Evolutionary conservation across 2,113 vertebrate species (phyloP).

Genomic region (Isurus oxyrinchus): DNA sequence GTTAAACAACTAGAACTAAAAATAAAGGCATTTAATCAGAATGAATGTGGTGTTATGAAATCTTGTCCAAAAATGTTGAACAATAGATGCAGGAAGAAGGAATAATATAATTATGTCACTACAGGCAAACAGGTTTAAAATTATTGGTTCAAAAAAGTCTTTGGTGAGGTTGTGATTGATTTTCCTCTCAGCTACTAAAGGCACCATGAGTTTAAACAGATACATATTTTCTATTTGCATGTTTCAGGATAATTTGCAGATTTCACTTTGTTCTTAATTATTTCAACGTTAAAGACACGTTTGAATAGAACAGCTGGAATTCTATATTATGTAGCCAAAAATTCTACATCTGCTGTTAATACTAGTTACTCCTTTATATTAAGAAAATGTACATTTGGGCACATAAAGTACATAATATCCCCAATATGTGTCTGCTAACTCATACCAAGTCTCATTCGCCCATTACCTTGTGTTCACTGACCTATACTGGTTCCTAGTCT

Average conservation of each 20-base stretch:
- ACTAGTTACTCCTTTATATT: not conserved
- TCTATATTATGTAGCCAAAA: not conserved
- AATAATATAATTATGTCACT: not conserved
- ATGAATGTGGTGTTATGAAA: not conserved
- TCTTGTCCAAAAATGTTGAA: not conserved
- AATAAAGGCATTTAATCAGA: not conserved
- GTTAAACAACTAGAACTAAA: not conserved
- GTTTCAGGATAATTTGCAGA: not conserved
- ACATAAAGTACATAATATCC: not conserved
- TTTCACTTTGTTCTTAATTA: constrained; percentile 2
- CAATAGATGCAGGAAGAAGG: not conserved
- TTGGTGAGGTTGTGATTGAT: not conserved
- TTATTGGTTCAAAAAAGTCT: not conserved
- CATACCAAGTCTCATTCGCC: not conserved
- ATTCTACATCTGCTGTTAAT: not conserved
- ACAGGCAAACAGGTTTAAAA: not conserved
- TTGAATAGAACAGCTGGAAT: constrained; percentile 1
- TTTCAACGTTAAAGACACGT: not conserved
- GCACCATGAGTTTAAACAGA: not conserved
- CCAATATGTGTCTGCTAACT: not conserved
- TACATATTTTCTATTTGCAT: constrained; percentile 1
- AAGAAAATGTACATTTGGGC: not conserved
- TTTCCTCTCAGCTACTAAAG: not conserved
- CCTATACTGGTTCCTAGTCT: not conserved
- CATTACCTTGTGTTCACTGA: not conserved